Evolutionary conservation across 2,888 invertebrate genomes (phyloP).

Genomic region (Agonum fuliginosum): DNA sequence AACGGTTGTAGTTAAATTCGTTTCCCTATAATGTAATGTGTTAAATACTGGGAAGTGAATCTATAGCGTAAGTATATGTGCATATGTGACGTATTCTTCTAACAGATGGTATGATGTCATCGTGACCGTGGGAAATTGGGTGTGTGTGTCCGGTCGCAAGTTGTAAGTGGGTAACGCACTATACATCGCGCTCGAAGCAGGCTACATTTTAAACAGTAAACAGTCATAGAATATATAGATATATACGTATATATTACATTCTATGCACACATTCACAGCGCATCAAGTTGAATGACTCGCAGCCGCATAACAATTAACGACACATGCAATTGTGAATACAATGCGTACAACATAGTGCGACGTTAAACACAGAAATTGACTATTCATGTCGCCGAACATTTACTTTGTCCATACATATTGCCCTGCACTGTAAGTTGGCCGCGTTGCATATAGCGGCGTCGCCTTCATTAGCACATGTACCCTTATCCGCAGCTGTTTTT

Average conservation of each 20-base stretch:
- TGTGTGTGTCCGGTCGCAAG: constrained; percentile 23
- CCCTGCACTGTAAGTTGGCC: constrained; percentile 21
- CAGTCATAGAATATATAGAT: constrained; percentile 1
- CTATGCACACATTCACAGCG: constrained; percentile 26
- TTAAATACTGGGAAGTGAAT: background rate
- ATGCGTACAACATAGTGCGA: background rate
- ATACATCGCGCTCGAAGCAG: background rate
- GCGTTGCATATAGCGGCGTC: background rate
- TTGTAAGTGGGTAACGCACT: background rate
- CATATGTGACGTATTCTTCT: constrained; percentile 37
- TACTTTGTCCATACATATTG: constrained; percentile 1
- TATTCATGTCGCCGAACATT: constrained; percentile 16
- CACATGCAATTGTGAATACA: background rate
- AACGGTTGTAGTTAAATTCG: constrained; percentile 9
- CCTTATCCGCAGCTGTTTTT: background rate
- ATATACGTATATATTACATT: constrained; percentile 15
- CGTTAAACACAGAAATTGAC: background rate
- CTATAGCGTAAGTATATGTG: constrained; percentile 4
- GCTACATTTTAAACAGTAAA: constrained; percentile 24
- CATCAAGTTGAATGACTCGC: constrained; percentile 33
- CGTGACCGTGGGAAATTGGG: constrained; percentile 51
- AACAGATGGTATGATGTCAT: constrained; percentile 59
- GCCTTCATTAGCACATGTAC: background rate
- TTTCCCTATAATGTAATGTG: constrained; percentile 28
- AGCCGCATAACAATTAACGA: constrained; percentile 49